Evolutionary conservation across 2,113 vertebrate species (phyloP), one percentile per base, ranked within the genome.

Genomic region (Morone saxatilis): DNA sequence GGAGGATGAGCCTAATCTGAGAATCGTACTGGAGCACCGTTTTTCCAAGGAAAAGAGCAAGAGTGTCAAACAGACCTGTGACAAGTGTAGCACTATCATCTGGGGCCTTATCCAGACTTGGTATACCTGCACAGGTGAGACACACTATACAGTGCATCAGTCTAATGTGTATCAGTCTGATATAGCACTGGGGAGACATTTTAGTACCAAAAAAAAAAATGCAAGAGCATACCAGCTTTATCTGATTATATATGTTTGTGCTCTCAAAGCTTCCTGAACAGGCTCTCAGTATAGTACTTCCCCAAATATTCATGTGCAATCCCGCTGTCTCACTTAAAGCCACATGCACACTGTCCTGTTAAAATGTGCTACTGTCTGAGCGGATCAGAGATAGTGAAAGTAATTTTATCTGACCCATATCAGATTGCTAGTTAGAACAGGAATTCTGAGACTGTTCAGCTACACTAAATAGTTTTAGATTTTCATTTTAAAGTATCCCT

Each of bases 101-200:
- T 99, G 98, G 98, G 98, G 98, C 16, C 97, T 99, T 63, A 97
- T 99, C 79, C 98, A 99, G 95, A 99, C 98, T 53, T 99, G 98
- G 98, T 99, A 99, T 80, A 99, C 97, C 56, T 99, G 98, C 89
- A 98, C 98, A 96, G 98, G 98, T 99, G 71, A 92, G 93, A 41
- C 62, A 54, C 14, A 40, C 3, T 22, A 19, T 7, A 12, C 22
- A 71, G 16, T 31, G 51, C 45, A 63, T 63, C 54, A 7, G 31
- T 31, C 31, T 31, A 31, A 31, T 31, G 31, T 31, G 31, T 31
- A 31, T 31, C 31, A 31, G 5, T 71, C 45, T 38, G 9, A 40
- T 59, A 19, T 16, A 47, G 17, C 9, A 36, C 17, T 59, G 43
- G 62, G 6, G n/a, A 48, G 61, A 4, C 41, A 38, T 47, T 41